Conservation (phyloP, 2,797 vertebrate genomes). For the Prunella strophiata region DNA sequence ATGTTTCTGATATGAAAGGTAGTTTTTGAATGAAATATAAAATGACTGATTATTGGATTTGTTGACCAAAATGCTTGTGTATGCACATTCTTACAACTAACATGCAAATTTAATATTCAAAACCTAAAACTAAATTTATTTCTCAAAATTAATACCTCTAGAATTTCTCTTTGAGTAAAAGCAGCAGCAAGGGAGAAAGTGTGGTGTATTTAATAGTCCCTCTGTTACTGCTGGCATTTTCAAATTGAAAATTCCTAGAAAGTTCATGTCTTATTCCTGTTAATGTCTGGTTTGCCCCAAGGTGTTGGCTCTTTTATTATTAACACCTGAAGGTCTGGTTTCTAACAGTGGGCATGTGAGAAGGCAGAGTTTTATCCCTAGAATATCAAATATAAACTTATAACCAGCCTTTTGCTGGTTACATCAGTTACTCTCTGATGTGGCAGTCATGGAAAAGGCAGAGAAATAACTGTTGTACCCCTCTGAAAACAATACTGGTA, state of each 20-base stretch:
- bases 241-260: conserved; percentile 23
- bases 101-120: not conserved
- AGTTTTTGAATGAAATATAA: not conserved
- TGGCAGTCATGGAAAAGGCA: not conserved
- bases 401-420: not conserved
- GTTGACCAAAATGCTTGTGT: not conserved
- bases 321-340: not conserved
- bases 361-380: not conserved
- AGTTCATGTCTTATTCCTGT: not conserved
- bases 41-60: not conserved
- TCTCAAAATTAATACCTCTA: not conserved
- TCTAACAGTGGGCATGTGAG: rapidly evolving
- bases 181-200: not conserved
- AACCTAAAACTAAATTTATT: not conserved
- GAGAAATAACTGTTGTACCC: not conserved
- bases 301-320: not conserved
- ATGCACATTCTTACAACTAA: not conserved
- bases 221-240: conserved; percentile 13
- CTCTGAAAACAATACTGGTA: not conserved
- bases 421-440: not conserved
- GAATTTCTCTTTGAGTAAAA: not conserved
- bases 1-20: not conserved
- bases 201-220: not conserved
- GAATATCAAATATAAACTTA: not conserved
- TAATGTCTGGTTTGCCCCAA: not conserved